Percentiles rank a stretch among this genome's conserved stretches.
Evolutionary conservation across 2,797 vertebrate genomes (phyloP).

Genomic region (Craterocephalus amniculus): DNA sequence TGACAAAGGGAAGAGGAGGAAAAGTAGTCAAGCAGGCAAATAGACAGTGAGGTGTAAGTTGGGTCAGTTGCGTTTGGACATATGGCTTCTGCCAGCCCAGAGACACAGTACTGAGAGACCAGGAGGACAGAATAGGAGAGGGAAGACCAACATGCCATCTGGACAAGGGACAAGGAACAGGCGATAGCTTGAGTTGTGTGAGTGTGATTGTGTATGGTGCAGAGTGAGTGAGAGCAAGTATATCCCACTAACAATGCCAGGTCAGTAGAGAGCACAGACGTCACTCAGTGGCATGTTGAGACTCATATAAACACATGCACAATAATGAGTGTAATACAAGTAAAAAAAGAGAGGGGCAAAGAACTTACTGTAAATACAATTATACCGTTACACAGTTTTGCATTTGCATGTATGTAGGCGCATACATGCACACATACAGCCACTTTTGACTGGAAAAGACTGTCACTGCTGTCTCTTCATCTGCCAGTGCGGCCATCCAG

Average conservation of each 20-base stretch:
- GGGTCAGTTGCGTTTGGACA: slow-evolving; percentile 57
- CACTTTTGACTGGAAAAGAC: slow-evolving; percentile 51
- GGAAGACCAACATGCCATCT: slow-evolving; percentile 68
- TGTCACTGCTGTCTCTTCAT: slow-evolving; percentile 77
- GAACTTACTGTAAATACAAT: not conserved
- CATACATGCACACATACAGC: slow-evolving; percentile 22
- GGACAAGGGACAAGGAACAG: slow-evolving; percentile 62
- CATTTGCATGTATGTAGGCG: slow-evolving; percentile 4
- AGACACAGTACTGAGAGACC: slow-evolving; percentile 57
- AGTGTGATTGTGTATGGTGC: slow-evolving; percentile 8
- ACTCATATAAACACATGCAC: slow-evolving; percentile 17
- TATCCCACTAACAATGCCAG: slow-evolving; percentile 62
- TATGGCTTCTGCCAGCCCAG: slow-evolving; percentile 59
- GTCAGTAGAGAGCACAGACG: slow-evolving; percentile 56
- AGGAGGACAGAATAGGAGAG: slow-evolving; percentile 58
- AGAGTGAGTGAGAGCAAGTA: slow-evolving; percentile 38
- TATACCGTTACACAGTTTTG: not conserved
- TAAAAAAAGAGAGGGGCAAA: not conserved
- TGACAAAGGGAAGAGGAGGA: not conserved
- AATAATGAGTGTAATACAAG: not conserved
- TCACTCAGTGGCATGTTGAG: slow-evolving; percentile 19
- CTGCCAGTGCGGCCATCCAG: slow-evolving; percentile 77
- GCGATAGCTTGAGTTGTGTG: slow-evolving; percentile 29
- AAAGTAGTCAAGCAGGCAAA: slow-evolving; percentile 12
- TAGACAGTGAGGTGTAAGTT: slow-evolving; percentile 49